Conservation (phyloP, 2,113 vertebrate genomes). For the Alethe diademata region DNA sequence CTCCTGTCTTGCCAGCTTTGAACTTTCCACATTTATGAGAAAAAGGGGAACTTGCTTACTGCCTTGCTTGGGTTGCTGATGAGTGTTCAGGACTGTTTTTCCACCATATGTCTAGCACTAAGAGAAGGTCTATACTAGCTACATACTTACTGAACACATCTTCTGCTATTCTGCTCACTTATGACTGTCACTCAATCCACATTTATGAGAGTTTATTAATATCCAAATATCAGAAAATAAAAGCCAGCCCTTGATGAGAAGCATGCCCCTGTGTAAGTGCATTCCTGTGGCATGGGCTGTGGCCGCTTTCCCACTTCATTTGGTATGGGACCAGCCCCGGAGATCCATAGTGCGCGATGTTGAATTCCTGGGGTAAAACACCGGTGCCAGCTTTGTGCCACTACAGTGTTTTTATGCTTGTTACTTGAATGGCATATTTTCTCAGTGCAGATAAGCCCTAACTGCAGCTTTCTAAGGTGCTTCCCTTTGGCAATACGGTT, state of each 20-base stretch:
- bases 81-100: not conserved
- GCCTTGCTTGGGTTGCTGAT: not conserved
- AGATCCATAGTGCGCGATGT: not conserved
- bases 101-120: accelerated
- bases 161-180: not conserved
- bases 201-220: not conserved
- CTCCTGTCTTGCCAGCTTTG: slow-evolving; percentile 2
- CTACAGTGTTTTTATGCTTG: not conserved
- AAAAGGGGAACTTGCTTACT: not conserved
- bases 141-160: not conserved
- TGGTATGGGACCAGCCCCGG: not conserved
- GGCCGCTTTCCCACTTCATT: not conserved
- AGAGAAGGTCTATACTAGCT: not conserved
- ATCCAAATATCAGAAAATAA: not conserved
- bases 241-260: not conserved
- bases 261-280: not conserved
- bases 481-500: not conserved
- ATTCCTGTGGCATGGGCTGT: not conserved
- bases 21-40: not conserved
- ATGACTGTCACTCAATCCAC: not conserved
- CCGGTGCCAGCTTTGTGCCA: not conserved
- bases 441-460: not conserved
- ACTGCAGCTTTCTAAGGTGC: not conserved
- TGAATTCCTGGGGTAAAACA: not conserved
- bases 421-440: not conserved